Evolutionary conservation across 1,140 invertebrate genomes (phyloP), one percentile per base, ranked within the genome.

Genomic region (Sarcophaga bullata): DNA sequence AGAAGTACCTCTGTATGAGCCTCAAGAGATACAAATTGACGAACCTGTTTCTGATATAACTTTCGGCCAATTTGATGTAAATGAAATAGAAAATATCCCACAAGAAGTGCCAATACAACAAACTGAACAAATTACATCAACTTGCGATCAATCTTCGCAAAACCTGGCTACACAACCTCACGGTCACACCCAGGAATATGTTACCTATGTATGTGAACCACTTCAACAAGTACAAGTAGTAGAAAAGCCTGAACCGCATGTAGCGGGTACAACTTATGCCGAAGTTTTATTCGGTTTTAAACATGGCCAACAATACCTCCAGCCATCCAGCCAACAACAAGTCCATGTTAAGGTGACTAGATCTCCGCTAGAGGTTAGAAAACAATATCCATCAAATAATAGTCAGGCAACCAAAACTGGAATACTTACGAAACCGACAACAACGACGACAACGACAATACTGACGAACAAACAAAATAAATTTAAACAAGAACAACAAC

Each of bases 291-390:
- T 89, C 84, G 88, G 88, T 82, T 84, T 87, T 84, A 86, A 86
- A 82, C 86, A 88, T 81, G 84, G 82, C 84, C 81, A 86, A 76
- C 80, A 86, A 87, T 90, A 89, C 89, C 25, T 68, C 62, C 92
- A 92, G 92, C 92, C 92, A 92, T 93, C 92, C 92, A 92, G 91
- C 91, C 90, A 87, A 83, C 80, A 80, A 62, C 58, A 54, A 15
- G 80, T 58, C 80, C 52, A 80, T 62, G 80, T 80, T 46, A 80
- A 80, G 81, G 82, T 88, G 9, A 85, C 85, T 76, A 84, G 84
- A 47, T 82, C 87, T 49, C 83, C 86, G 19, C 83, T 84, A 25
- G 49, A 50, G 19, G 68, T 80, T 62, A 72, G 50, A 54, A 80
- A 68, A 62, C 58, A 82, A 68, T 62, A 47, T 13, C 15, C 80